A percentile compares a stretch with the other conserved stretches of the same genome.
phyloP scores from a whole-genome alignment of 2,888 invertebrate species.

The Cheilosia impressa region DNA sequence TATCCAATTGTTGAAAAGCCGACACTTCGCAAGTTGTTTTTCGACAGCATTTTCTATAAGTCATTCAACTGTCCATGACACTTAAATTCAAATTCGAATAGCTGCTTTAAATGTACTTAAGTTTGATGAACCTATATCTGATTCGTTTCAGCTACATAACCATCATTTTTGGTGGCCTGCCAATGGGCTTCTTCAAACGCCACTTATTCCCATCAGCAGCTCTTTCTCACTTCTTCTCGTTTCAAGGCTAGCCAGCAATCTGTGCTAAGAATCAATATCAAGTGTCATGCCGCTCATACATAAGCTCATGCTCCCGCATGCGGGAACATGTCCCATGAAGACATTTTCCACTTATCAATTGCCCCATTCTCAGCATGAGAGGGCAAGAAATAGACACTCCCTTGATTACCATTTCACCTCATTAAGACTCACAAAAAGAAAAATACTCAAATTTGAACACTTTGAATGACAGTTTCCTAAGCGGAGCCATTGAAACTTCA shows the following conservation, averaged over 20 bases:
- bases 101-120: not conserved
- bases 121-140: not conserved
- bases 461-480: not conserved
- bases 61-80: too few species aligned
- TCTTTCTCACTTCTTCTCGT: not conserved
- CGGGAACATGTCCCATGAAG: not conserved
- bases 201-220: not conserved
- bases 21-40: too few species aligned
- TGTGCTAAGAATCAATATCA: not conserved
- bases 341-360: too few species aligned
- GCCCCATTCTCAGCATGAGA: too few species aligned
- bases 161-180: not conserved
- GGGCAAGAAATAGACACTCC: not conserved
- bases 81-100: too few species aligned
- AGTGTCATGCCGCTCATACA: not conserved
- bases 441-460: not conserved
- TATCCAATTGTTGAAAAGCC: too few species aligned
- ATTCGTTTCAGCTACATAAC: too few species aligned
- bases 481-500: slow-evolving; percentile 27
- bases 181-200: not conserved
- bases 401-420: slow-evolving; percentile 24
- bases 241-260: not conserved
- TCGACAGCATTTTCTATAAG: too few species aligned
- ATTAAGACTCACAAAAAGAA: not conserved
- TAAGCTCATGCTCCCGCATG: too few species aligned